Evolutionary conservation across 2,797 vertebrate genomes (phyloP).

Genomic region (Rhinoraja longicauda): DNA sequence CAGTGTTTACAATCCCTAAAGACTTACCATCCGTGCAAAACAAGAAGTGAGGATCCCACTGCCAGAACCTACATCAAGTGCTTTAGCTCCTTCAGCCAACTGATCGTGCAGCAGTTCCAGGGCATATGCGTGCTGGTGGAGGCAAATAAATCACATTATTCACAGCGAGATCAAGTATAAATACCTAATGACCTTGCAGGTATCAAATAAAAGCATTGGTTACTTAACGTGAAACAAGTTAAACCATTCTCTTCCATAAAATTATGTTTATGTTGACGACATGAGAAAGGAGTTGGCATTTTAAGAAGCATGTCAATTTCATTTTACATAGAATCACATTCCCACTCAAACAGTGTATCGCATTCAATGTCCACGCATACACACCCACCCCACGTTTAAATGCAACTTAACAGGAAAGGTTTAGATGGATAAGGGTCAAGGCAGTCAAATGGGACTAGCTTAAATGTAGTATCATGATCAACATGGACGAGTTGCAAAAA

Average conservation of each 20-base stretch:
- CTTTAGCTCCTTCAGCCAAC: slow-evolving; percentile 90
- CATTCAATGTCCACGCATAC: background rate
- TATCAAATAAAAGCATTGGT: background rate
- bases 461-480: no score
- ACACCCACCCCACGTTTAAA: background rate
- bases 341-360: background rate
- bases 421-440: no score
- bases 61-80: slow-evolving; percentile 94
- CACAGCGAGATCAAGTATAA: background rate
- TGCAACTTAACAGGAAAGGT: background rate
- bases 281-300: no score
- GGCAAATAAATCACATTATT: slow-evolving; percentile 42
- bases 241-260: background rate
- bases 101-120: slow-evolving; percentile 93
- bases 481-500: no score
- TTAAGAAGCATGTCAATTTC: background rate
- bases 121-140: slow-evolving; percentile 86
- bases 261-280: no score
- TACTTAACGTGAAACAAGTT: background rate
- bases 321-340: background rate
- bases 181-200: background rate
- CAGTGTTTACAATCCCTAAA: background rate
- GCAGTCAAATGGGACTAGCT: no score
- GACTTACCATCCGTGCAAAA: slow-evolving; percentile 93
- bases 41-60: slow-evolving; percentile 93